Percentiles rank a stretch among this genome's conserved stretches.
These are phyloP conservation scores for Phrynosoma blainvillii DNA, from an alignment of 2,113 vertebrate genomes.

Conservation along the genomic window DNA sequence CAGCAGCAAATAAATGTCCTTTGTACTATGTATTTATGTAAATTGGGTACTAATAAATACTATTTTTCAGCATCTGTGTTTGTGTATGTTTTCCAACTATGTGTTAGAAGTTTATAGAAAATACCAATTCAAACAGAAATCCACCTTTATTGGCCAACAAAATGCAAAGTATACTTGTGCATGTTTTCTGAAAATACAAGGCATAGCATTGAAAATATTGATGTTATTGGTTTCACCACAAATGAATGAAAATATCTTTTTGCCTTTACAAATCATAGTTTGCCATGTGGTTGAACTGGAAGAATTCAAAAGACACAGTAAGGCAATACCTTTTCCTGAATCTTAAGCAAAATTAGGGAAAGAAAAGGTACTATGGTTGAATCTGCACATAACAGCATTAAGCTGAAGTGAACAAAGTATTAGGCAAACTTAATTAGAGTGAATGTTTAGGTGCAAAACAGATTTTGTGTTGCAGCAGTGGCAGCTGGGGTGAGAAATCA, in stretches of 20 bases:
- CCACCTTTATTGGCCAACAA: too few relatives aligned
- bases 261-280: neutral
- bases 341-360: neutral
- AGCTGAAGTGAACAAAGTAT: neutral
- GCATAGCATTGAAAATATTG: neutral
- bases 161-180: too few relatives aligned
- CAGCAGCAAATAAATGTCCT: slow-evolving; percentile 71
- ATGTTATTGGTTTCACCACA: neutral
- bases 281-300: neutral
- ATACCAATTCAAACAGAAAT: too few relatives aligned
- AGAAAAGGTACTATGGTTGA: neutral
- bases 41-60: slow-evolving; percentile 78
- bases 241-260: neutral
- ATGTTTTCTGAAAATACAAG: neutral
- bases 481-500: neutral
- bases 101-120: neutral
- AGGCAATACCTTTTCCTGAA: neutral
- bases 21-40: slow-evolving; percentile 77
- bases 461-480: neutral
- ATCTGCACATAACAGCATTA: neutral
- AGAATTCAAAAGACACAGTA: neutral
- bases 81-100: neutral
- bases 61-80: slow-evolving; percentile 74
- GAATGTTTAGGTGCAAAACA: neutral
- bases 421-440: neutral